Conservation (phyloP, 2,888 invertebrate species). For the Cataglyphis rosenhaueri region DNA sequence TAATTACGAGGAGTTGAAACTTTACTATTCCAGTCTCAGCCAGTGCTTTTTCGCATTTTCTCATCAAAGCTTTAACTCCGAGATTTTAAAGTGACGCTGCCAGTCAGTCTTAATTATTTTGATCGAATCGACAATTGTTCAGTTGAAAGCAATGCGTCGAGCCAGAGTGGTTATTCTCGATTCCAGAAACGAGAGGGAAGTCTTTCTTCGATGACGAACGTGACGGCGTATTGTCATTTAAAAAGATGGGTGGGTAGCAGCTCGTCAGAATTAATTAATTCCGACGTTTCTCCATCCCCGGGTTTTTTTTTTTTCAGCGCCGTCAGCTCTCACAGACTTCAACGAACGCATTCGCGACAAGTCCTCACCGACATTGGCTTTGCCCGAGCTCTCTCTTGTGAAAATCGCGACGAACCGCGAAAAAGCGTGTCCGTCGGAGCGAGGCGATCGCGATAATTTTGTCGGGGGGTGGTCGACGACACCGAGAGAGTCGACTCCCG, state of each 20-base stretch:
- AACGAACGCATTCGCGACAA: conserved; percentile 29
- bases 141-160: conserved; percentile 13
- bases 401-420: conserved; percentile 55
- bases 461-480: conserved; percentile 61
- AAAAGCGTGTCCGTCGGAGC: conserved; percentile 59
- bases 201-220: conserved; percentile 48
- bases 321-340: conserved; percentile 6
- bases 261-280: conserved; percentile 73
- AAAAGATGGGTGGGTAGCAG: conserved; percentile 15
- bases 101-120: conserved; percentile 43
- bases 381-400: conserved; percentile 21
- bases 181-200: background rate
- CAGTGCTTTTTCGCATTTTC: background rate
- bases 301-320: conserved; percentile 43
- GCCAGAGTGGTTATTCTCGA: background rate
- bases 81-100: conserved; percentile 8
- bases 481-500: conserved; percentile 38
- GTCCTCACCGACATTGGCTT: conserved; percentile 22
- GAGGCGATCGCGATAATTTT: conserved; percentile 62
- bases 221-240: conserved; percentile 46
- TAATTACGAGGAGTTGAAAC: background rate
- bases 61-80: background rate
- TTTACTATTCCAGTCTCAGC: background rate
- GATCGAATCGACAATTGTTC: conserved; percentile 19
- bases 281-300: conserved; percentile 16